Evolutionary conservation across 2,797 vertebrate species (phyloP), one percentile per base, ranked within the genome.

Genomic region (Simalia tracyae): DNA sequence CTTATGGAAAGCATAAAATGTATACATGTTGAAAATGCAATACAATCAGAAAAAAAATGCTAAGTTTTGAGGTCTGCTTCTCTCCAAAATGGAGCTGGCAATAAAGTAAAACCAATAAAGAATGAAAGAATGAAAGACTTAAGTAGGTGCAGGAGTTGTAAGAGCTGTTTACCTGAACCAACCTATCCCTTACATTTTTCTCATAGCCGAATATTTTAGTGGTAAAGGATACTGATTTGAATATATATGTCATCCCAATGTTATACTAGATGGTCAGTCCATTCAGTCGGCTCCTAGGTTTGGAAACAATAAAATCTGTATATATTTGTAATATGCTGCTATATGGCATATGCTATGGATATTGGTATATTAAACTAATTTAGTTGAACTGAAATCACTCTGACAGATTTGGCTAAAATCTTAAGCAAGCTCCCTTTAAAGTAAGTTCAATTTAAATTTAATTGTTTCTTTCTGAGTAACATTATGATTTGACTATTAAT

Each of bases 51-150:
- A 61, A 7, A 28, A 50, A 54, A 81, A 24, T 24, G 46, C 91
- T 90, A 93, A 46, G 1, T 89, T 86, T 87, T 93, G 89, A 94
- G 86, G 26, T 54, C 95, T 60, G 56, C 60, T 60, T 64, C 11
- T 15, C 64, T 28, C 88, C 85, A 91, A 95, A 94, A 92, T 63
- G 64, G 92, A 94, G 93, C 93, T 95, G 57, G 0, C 22, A 66
- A 86, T 76, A 94, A 88, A 68, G 64, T 76, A 89, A 92, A 94
- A 15, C n/a, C 42, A 63, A 63, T 56, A 15, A 36, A 66, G 31
- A 54, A 84, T 63, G 19, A 36, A 26, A 87, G 56, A 63, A 57
- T 7, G 19, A 92, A 85, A 54, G 11, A 46, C 59, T 89, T 91
- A 36, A 22, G 4, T 54, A 81, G 86, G 56, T 46, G 0, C 36